Conservation (phyloP, 2,113 vertebrate species). For the Equus przewalskii region DNA sequence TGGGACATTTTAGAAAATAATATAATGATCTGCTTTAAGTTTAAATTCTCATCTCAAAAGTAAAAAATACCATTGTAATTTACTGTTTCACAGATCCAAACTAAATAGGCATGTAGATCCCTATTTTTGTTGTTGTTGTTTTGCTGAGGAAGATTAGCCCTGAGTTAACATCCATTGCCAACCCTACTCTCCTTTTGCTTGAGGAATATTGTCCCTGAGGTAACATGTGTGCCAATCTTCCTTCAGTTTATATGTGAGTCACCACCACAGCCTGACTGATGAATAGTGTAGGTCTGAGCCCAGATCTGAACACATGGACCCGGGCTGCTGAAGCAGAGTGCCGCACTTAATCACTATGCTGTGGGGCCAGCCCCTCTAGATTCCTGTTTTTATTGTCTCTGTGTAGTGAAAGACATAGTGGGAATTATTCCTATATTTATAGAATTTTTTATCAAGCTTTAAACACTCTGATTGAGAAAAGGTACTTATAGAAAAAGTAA, state of each 20-base stretch:
- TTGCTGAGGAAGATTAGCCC: too few species aligned
- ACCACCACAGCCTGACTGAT: too few species aligned
- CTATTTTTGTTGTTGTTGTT: not conserved
- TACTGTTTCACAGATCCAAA: not conserved
- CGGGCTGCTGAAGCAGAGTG: too few species aligned
- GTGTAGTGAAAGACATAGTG: not conserved
- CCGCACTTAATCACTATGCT: too few species aligned
- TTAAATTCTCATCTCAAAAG: constrained; percentile 49
- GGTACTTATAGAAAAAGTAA: not conserved
- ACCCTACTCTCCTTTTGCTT: too few species aligned
- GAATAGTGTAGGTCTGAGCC: too few species aligned
- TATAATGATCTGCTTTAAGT: constrained; percentile 14
- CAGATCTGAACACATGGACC: too few species aligned
- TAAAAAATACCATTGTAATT: not conserved
- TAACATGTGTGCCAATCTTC: too few species aligned
- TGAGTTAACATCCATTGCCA: too few species aligned
- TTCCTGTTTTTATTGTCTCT: not conserved
- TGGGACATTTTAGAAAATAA: constrained; percentile 44
- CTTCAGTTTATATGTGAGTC: too few species aligned
- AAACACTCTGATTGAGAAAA: not conserved
- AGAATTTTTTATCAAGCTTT: not conserved
- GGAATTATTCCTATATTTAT: constrained; percentile 20
- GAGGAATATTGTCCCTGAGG: too few species aligned
- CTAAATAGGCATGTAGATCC: not conserved
- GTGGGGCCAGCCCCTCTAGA: not conserved